phyloP scores from a whole-genome alignment of 1,140 invertebrate genomes.

The Drosophila suzukii region DNA sequence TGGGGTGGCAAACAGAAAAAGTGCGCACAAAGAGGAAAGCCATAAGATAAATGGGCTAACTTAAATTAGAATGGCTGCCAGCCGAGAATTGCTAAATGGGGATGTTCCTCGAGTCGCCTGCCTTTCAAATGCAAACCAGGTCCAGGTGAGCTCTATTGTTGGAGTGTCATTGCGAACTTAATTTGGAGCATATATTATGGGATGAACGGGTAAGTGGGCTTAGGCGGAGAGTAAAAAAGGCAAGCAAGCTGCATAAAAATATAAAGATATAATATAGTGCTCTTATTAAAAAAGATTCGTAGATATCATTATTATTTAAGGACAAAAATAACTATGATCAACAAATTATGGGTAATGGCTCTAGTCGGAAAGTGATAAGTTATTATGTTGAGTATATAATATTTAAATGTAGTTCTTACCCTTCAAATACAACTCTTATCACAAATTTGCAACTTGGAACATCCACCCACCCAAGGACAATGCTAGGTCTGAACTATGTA shows the following conservation, averaged over 20 bases:
- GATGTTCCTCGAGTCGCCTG: constrained; percentile 15
- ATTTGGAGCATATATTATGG: constrained; percentile 7
- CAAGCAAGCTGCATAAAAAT: background rate
- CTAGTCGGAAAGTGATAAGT: too few relatives aligned
- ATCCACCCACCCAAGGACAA: background rate
- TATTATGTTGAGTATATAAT: too few relatives aligned
- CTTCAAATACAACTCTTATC: too few relatives aligned
- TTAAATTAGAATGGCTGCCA: constrained; percentile 51
- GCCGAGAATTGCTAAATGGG: constrained; percentile 44
- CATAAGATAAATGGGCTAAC: constrained; percentile 59
- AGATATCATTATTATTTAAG: too few relatives aligned
- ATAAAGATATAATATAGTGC: background rate
- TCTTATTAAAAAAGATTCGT: too few relatives aligned
- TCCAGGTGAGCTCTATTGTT: constrained; percentile 19
- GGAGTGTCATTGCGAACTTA: background rate
- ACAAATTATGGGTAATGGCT: too few relatives aligned
- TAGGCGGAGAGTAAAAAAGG: background rate
- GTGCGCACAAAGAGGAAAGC: constrained; percentile 42
- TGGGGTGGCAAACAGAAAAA: constrained; percentile 21
- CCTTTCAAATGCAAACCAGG: constrained; percentile 19
- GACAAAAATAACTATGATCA: too few relatives aligned
- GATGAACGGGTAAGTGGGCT: background rate
- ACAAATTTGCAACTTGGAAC: background rate
- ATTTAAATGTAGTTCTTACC: too few relatives aligned
- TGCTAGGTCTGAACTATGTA: constrained; percentile 9